Base-by-base conservation (phyloP, 2,113 vertebrate genomes). In the Sinocyclocheilus anophthalmus region DNA sequence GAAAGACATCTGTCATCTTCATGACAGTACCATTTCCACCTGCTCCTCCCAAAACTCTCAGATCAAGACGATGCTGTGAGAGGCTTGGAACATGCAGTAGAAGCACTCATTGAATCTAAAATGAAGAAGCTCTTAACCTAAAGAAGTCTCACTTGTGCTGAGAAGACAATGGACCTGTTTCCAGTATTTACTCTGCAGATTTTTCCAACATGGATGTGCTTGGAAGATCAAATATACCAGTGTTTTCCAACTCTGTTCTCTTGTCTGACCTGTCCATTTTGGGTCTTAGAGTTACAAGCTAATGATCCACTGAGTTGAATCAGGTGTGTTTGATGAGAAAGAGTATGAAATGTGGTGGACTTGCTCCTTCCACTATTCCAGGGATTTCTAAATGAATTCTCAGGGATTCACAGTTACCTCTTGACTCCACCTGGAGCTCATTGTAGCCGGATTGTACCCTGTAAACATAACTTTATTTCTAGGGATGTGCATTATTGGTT, bases 1-100 rank as follows among this genome's bases (percentile, higher is more conserved):
- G 22, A 81, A 63, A 81, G 22, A 65, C 39, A 45, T 65, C n/a
- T 0, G 13, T 81, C 7, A 18, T 26, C 57, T 45, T 81, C 13
- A 8, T 63, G 6, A 16, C 1, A 3, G 12, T 45, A 10, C 6
- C 1, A 48, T 81, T 45, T 48, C 20, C 77, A 63, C 50, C 50
- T 53, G 50, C 50, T 77, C 76, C 67, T 33, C 67, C 22, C 30
- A 45, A 73, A 45, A 45, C 72, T 42, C 55, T 80, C 77, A 61
- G 20, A 42, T 61, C 5, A 45, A 81, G 55, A 42, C 1, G 1
- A 16, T 61, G 37, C 8, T 81, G 59, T 61, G 10, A 63, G 30
- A 26, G 55, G 13, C 20, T n/a, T 81, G 33, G 8, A 42, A 48
- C 55, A 81, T 7, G n/a, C 37, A 22, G 59, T 18, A 65, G n/a